phyloP scores from a whole-genome alignment of 2,797 vertebrate genomes.

The Tamandua tetradactyla region DNA sequence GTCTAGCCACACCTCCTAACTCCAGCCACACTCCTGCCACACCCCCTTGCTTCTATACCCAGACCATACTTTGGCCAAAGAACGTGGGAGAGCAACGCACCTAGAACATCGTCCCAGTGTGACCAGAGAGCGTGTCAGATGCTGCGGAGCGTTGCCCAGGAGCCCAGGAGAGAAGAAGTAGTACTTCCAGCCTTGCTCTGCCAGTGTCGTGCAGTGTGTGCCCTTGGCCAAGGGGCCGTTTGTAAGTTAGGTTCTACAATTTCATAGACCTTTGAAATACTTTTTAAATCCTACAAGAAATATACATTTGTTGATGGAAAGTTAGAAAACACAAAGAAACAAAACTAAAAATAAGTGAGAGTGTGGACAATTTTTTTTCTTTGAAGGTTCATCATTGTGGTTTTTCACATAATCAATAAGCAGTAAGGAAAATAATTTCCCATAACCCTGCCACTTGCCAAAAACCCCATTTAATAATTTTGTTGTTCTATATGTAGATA shows the following conservation, averaged over 20 bases:
- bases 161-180: neutral
- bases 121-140: neutral
- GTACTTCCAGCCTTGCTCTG: neutral
- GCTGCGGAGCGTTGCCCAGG: neutral
- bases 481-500: neutral
- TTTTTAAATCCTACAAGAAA: neutral
- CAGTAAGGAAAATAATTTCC: slow-evolving; percentile 12
- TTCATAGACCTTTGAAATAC: neutral
- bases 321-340: neutral
- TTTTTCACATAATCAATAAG: slow-evolving; percentile 23
- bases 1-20: neutral
- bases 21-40: neutral
- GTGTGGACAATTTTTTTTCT: neutral
- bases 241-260: slow-evolving; percentile 12
- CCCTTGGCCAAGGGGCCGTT: neutral
- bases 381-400: neutral
- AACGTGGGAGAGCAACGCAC: neutral
- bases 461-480: slow-evolving; percentile 6
- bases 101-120: neutral
- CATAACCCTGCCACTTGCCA: neutral
- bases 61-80: neutral
- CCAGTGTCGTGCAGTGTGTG: neutral
- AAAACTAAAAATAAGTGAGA: slow-evolving; percentile 43
- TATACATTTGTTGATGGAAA: slow-evolving; percentile 24
- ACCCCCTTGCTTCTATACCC: neutral